Evolutionary conservation across 2,113 vertebrate genomes (phyloP).

Genomic region (Lanius collurio): DNA sequence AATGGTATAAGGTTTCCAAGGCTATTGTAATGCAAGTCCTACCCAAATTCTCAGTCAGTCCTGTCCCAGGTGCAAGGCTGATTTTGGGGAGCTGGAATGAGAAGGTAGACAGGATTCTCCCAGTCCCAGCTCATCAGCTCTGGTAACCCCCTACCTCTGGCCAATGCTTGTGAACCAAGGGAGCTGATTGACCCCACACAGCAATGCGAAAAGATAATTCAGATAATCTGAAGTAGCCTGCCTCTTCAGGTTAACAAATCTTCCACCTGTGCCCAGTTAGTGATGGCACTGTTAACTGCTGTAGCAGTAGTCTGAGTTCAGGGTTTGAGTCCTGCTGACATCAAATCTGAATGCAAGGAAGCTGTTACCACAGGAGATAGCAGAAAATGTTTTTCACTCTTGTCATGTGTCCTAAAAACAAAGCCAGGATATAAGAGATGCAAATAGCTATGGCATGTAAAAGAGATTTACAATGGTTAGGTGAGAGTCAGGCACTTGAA

Average conservation of each 20-base stretch:
- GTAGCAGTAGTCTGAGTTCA: background rate
- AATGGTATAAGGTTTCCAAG: background rate
- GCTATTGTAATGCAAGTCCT: background rate
- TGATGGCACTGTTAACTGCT: background rate
- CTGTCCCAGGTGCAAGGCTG: background rate
- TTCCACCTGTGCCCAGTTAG: background rate
- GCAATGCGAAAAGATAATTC: background rate
- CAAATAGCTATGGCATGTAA: conserved; percentile 32
- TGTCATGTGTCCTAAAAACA: conserved; percentile 22
- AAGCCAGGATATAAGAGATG: conserved; percentile 48
- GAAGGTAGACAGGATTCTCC: background rate
- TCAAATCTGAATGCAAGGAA: conserved; percentile 33
- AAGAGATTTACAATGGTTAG: conserved; percentile 10
- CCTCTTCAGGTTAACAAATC: background rate
- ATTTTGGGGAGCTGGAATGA: background rate
- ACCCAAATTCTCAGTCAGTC: background rate
- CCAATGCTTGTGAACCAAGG: background rate
- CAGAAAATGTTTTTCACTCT: conserved; percentile 21
- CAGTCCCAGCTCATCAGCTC: background rate
- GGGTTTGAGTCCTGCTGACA: background rate
- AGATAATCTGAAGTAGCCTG: background rate
- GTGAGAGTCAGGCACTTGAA: background rate
- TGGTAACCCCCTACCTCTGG: background rate
- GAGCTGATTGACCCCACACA: background rate
- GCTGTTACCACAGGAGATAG: background rate